Evolutionary conservation across 2,113 vertebrate species (phyloP), one percentile per base, ranked within the genome.

Genomic region (Lasiurus borealis): DNA sequence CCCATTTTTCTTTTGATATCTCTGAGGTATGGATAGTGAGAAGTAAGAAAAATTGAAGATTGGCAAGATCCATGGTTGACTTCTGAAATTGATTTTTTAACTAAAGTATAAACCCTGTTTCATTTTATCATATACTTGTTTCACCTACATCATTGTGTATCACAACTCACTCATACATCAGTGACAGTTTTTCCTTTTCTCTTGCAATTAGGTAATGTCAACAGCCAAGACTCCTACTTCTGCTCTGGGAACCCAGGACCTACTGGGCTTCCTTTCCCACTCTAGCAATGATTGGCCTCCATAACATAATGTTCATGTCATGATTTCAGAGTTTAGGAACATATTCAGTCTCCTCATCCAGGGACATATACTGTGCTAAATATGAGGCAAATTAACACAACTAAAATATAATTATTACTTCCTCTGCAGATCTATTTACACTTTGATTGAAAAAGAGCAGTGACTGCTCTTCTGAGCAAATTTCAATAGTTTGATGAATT

Each of bases 61-160:
- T 83, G 72, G 59, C 29, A 83, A 95, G 59, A 85, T 27, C 14
- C 8, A 29, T 46, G 6, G 14, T 5, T 76, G 75, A 93, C 54
- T 93, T 88, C 31, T 75, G 64, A 40, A 80, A 52, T 16, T 73
- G 25, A 91, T 80, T 93, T 96, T 64, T 86, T 90, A 88, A 72
- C 6, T 48, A 34, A 78, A 40, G 31, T 34, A 11, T 66, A 52
- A 85, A 71, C 19, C 69, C 9, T 69, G 25, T 68, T 75, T 73
- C 8, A n/a, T 89, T 34, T 40, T 13, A 69, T 25, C 18, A 34
- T 19, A 11, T 21, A 25, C 14, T 66, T 84, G 85, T 75, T 48
- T 93, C 25, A 86, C 64, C 44, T 57, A 73, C 6, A 57, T 29
- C 29, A 48, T 76, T 15, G 25, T 13, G 8, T 16, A 44, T 73